Evolutionary conservation across 1,140 invertebrate genomes (phyloP).

Genomic region (Drosophila carrolli): DNA sequence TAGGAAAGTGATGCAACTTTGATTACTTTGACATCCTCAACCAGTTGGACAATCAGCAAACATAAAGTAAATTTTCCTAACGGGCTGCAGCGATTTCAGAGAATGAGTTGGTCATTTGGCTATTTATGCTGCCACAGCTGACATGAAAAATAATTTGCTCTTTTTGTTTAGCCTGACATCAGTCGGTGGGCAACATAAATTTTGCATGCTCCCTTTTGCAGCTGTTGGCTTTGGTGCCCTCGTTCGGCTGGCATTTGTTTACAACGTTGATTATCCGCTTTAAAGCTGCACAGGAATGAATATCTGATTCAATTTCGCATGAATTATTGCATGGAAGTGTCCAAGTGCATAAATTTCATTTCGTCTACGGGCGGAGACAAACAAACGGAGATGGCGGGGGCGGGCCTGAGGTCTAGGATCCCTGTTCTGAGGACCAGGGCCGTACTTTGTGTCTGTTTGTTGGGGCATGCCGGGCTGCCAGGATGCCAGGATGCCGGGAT

Average conservation of each 20-base stretch:
- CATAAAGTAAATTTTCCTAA: constrained; percentile 1
- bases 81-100: constrained; percentile 1
- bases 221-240: constrained; percentile 18
- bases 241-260: constrained; percentile 56
- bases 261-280: constrained; percentile 79
- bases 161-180: constrained; percentile 54
- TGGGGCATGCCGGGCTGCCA: constrained; percentile 51
- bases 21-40: neutral
- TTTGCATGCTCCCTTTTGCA: constrained; percentile 29
- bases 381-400: constrained; percentile 25
- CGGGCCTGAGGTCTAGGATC: constrained; percentile 39
- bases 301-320: constrained; percentile 84
- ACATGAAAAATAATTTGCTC: constrained; percentile 52
- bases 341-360: constrained; percentile 84
- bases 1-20: neutral
- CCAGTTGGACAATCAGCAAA: neutral
- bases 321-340: constrained; percentile 81
- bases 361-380: constrained; percentile 51
- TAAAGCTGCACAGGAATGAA: constrained; percentile 79
- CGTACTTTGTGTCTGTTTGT: constrained; percentile 68
- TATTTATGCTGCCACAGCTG: constrained; percentile 36
- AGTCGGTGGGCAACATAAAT: constrained; percentile 62
- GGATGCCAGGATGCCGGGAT: constrained; percentile 3
- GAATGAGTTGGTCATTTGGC: constrained; percentile 30
- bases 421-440: constrained; percentile 56